Conservation (phyloP, 2,113 vertebrate species). For the Accipiter cooperii region DNA sequence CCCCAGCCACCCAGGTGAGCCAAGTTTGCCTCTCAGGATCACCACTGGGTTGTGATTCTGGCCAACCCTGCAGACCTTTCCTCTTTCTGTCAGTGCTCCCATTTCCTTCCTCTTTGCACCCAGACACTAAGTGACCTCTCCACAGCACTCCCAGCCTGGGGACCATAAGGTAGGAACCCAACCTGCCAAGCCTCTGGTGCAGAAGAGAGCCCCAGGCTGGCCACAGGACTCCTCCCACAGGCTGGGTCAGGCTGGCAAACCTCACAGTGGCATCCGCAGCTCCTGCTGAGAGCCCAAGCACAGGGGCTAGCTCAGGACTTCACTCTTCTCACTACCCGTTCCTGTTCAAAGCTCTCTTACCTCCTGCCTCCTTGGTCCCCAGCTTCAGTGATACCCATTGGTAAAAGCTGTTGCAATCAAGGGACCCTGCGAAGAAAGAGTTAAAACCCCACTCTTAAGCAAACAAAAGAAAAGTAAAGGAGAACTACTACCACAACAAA, state of each 20-base stretch:
- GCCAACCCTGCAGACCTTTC: background rate
- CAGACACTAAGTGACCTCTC: background rate
- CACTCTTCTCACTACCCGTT: background rate
- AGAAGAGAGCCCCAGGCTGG: background rate
- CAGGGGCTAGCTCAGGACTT: background rate
- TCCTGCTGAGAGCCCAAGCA: background rate
- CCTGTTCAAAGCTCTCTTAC: constrained; percentile 65
- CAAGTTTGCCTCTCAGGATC: background rate
- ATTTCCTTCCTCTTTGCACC: background rate
- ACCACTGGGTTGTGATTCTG: background rate
- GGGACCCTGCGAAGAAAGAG: constrained; percentile 81
- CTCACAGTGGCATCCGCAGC: background rate
- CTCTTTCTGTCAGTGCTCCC: background rate
- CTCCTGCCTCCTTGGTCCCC: constrained; percentile 74
- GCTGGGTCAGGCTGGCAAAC: background rate
- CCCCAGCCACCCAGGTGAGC: background rate
- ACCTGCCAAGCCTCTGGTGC: background rate
- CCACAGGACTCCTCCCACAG: background rate
- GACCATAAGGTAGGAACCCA: background rate
- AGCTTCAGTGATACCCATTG: constrained; percentile 97
- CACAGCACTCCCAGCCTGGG: background rate
- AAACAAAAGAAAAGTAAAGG: background rate
- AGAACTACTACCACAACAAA: background rate
- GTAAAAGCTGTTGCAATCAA: constrained; percentile 99
- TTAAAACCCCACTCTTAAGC: background rate